Conservation (phyloP, 1,140 invertebrate genomes). For the Drosophila bipectinata region DNA sequence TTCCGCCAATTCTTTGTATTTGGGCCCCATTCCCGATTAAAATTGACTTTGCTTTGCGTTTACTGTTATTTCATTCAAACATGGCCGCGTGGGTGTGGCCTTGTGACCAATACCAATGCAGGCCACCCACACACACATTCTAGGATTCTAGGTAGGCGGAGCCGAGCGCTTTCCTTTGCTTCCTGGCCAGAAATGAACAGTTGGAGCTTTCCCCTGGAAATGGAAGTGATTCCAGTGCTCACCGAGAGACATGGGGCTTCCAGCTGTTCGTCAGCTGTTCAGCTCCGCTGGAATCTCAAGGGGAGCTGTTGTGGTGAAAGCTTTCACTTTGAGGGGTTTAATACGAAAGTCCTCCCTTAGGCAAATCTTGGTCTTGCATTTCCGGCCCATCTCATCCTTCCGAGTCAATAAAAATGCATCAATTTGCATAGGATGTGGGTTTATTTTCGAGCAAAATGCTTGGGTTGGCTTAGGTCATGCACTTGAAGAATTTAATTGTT, state of each 20-base stretch:
- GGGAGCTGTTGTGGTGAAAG: slow-evolving; percentile 62
- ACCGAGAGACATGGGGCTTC: slow-evolving; percentile 44
- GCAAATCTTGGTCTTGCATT: slow-evolving; percentile 38
- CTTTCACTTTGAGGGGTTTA: slow-evolving; percentile 16
- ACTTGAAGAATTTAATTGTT: not conserved
- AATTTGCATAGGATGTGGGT: slow-evolving; percentile 16
- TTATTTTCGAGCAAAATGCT: not conserved
- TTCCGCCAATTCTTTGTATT: slow-evolving; percentile 15
- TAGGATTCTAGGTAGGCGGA: slow-evolving; percentile 64
- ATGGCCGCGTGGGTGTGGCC: slow-evolving; percentile 83
- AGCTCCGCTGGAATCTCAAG: slow-evolving; percentile 15
- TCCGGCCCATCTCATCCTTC: not conserved
- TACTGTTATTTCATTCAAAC: slow-evolving; percentile 77
- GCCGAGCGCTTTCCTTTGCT: slow-evolving; percentile 42
- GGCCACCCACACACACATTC: slow-evolving; percentile 3
- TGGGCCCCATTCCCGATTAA: slow-evolving; percentile 30
- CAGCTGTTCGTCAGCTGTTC: slow-evolving; percentile 72
- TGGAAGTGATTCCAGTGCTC: slow-evolving; percentile 39
- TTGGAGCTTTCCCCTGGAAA: slow-evolving; percentile 25
- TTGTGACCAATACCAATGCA: slow-evolving; percentile 48
- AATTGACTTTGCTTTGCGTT: slow-evolving; percentile 49
- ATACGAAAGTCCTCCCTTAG: not conserved
- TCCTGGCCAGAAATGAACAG: slow-evolving; percentile 58
- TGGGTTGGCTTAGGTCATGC: not conserved
- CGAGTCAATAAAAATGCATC: slow-evolving; percentile 35